Evolutionary conservation across 2,113 vertebrate genomes (phyloP).

Genomic region (Engystomops pustulosus): DNA sequence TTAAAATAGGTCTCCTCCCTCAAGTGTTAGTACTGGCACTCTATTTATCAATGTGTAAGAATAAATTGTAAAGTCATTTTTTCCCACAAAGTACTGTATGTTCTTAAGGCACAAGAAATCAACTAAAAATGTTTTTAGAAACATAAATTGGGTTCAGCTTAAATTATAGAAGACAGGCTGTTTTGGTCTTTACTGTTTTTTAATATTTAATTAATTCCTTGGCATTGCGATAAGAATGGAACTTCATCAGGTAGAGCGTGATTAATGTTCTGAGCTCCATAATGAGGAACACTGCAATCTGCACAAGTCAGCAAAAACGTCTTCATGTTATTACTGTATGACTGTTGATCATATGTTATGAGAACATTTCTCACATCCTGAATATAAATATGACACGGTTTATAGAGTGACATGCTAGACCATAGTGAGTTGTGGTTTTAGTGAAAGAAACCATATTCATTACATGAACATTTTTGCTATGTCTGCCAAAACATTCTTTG

Average conservation of each 20-base stretch:
- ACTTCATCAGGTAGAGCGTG: constrained; percentile 45
- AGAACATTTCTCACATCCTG: constrained; percentile 22
- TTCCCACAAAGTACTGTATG: constrained; percentile 42
- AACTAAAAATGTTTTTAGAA: constrained; percentile 26
- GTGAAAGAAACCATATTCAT: neutral
- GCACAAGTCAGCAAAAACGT: constrained; percentile 47
- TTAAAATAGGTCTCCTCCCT: neutral
- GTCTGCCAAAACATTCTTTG: neutral
- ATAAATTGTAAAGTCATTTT: constrained; percentile 24
- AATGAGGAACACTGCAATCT: constrained; percentile 41
- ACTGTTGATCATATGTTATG: constrained; percentile 34
- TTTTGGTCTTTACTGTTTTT: constrained; percentile 47
- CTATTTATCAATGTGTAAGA: constrained; percentile 25
- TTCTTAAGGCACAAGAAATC: constrained; percentile 36
- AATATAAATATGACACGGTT: constrained; percentile 42
- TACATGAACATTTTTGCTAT: neutral
- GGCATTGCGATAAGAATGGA: constrained; percentile 46
- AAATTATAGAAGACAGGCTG: constrained; percentile 43
- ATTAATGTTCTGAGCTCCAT: constrained; percentile 43
- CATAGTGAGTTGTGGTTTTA: constrained; percentile 5
- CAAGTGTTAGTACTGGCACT: neutral
- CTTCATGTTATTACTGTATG: constrained; percentile 30
- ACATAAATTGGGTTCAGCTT: constrained; percentile 41
- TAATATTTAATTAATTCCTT: constrained; percentile 54
- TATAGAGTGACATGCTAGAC: neutral